A percentile compares a stretch with the other conserved stretches of the same genome.
These are phyloP conservation scores for Mastomys coucha DNA, from an alignment of 2,113 vertebrate species.

Conservation along the genomic window DNA sequence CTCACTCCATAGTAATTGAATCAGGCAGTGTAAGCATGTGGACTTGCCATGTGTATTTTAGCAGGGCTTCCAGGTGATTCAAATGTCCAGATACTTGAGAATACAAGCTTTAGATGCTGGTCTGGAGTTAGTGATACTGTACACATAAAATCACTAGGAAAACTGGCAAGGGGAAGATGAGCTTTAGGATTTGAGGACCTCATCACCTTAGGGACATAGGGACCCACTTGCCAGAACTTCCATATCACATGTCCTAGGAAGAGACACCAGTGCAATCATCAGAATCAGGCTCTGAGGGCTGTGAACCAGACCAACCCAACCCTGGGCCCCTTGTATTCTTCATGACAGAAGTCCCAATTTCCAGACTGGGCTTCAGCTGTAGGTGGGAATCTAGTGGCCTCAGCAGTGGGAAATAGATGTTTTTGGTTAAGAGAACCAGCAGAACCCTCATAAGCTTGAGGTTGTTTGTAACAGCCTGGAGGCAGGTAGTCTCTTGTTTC, in stretches of 20 bases:
- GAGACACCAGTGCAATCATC: neutral
- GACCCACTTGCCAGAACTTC: constrained; percentile 5
- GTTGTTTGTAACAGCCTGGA: constrained; percentile 38
- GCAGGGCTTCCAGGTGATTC: constrained; percentile 7
- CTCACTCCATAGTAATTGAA: neutral
- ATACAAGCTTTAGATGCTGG: neutral
- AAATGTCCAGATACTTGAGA: neutral
- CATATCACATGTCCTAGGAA: neutral
- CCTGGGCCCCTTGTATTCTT: neutral
- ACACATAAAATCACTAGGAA: constrained; percentile 11
- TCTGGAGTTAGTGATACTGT: neutral
- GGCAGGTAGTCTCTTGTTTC: neutral
- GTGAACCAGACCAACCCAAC: neutral
- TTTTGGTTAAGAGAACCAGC: neutral
- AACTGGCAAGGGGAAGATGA: neutral
- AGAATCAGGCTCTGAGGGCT: neutral
- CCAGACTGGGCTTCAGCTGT: neutral
- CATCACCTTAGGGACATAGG: neutral
- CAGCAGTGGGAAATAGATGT: neutral
- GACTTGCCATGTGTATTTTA: neutral
- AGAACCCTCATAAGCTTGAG: neutral
- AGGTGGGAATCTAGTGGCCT: neutral
- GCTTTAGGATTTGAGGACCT: neutral
- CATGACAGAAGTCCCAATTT: neutral
- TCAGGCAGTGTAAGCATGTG: neutral